Conservation (phyloP, 2,113 vertebrate species). For the Hymenochirus boettgeri region DNA sequence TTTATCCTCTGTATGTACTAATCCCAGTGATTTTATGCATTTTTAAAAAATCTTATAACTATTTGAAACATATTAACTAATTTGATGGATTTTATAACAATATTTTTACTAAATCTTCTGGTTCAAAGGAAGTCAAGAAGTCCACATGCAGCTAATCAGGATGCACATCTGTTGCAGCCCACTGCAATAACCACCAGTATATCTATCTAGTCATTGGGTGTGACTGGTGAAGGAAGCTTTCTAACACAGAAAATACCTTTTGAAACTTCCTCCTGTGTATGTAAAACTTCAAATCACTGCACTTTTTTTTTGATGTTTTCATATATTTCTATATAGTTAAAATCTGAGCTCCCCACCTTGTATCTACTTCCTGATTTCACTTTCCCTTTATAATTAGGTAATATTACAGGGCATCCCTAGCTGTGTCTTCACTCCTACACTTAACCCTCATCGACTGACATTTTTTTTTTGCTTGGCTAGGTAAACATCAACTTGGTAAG, state of each 20-base stretch:
- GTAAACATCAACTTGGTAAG: no score
- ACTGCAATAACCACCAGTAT: conserved; percentile 12
- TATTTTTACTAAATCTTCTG: background rate
- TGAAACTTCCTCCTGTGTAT: conserved; percentile 21
- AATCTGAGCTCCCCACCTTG: conserved; percentile 1
- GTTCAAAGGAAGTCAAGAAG: conserved; percentile 6
- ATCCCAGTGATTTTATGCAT: no score
- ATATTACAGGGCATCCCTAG: background rate
- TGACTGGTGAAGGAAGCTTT: conserved; percentile 19
- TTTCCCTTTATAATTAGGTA: conserved; percentile 13
- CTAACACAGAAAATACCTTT: conserved; percentile 29
- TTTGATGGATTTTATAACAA: conserved; percentile 2
- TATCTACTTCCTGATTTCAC: conserved; percentile 31
- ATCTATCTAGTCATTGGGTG: conserved; percentile 14
- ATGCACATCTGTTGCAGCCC: conserved; percentile 7
- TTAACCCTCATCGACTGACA: background rate
- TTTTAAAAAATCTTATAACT: no score
- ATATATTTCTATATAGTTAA: background rate
- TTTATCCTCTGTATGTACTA: no score
- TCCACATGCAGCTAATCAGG: conserved; percentile 24
- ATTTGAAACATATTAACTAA: no score
- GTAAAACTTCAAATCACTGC: conserved; percentile 23
- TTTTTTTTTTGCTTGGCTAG: no score
- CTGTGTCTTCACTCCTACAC: background rate
- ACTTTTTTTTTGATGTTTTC: background rate